Percentiles rank a stretch among this genome's conserved stretches.
These are phyloP conservation scores for Dasysyrphus albostriatus DNA, from an alignment of 2,888 invertebrate species.

Conservation along the genomic window DNA sequence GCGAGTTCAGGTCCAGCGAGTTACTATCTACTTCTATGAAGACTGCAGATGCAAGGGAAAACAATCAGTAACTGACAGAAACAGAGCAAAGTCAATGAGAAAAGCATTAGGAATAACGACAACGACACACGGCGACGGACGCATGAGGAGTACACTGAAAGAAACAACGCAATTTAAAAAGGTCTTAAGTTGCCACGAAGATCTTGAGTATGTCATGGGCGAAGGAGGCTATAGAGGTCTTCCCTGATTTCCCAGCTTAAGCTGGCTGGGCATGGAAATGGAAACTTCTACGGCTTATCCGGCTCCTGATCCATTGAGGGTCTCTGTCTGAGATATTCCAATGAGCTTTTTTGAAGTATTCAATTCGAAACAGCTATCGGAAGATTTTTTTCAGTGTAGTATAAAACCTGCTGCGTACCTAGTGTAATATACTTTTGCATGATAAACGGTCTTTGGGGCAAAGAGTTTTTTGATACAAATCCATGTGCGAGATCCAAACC, in stretches of 20 bases:
- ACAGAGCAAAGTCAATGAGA: slow-evolving; percentile 66
- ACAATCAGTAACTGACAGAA: slow-evolving; percentile 43
- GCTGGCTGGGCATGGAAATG: too few relatives aligned
- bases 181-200: background rate
- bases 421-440: slow-evolving; percentile 36
- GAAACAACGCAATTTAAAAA: background rate
- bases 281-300: too few relatives aligned
- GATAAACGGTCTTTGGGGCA: slow-evolving; percentile 50
- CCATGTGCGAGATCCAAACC: slow-evolving; percentile 47
- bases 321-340: too few relatives aligned
- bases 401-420: slow-evolving; percentile 13
- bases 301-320: too few relatives aligned
- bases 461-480: slow-evolving; percentile 62
- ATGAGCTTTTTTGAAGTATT: too few relatives aligned
- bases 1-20: slow-evolving; percentile 24
- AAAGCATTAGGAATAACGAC: slow-evolving; percentile 32
- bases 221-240: too few relatives aligned
- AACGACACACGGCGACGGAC: background rate
- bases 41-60: background rate
- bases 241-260: too few relatives aligned
- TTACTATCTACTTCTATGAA: background rate
- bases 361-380: too few relatives aligned
- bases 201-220: background rate
- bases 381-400: background rate
- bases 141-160: slow-evolving; percentile 33